phyloP scores from a whole-genome alignment of 2,888 invertebrate genomes.

The Eledona agricola region DNA sequence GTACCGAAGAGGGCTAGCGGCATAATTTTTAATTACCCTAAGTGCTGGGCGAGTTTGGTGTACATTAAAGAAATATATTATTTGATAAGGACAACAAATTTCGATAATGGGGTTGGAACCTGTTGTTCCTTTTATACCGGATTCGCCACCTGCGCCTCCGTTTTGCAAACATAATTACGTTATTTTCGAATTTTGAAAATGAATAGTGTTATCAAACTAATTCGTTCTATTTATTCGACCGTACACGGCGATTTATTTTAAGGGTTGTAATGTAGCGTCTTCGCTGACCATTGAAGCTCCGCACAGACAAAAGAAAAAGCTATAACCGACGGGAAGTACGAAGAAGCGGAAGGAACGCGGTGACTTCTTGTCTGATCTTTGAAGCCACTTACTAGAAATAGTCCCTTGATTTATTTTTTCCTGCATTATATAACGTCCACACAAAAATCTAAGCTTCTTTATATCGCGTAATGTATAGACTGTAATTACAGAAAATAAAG shows the following conservation, averaged over 20 bases:
- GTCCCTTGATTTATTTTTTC: conserved; percentile 33
- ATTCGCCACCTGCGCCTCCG: conserved; percentile 35
- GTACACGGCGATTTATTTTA: conserved; percentile 20
- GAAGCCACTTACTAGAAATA: conserved; percentile 48
- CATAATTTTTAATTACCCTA: conserved; percentile 36
- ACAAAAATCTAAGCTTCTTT: conserved; percentile 20
- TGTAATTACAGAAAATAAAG: conserved; percentile 5
- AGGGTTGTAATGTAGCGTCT: too few species aligned
- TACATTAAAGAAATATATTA: conserved; percentile 45
- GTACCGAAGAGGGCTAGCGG: conserved; percentile 8
- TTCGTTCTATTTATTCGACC: conserved; percentile 17
- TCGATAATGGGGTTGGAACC: conserved; percentile 40
- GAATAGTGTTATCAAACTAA: conserved; percentile 8
- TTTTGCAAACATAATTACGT: conserved; percentile 18
- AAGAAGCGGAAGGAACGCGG: conserved; percentile 52
- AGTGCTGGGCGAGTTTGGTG: conserved; percentile 33
- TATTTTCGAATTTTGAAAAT: conserved; percentile 21
- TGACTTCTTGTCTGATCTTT: conserved; percentile 51
- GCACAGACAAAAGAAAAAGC: conserved; percentile 52
- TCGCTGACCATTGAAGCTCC: conserved; percentile 45
- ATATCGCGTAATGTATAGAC: conserved; percentile 1
- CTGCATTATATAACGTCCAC: conserved; percentile 19
- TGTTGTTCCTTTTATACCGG: conserved; percentile 30
- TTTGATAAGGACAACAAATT: conserved; percentile 44
- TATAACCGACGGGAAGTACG: conserved; percentile 53